These are phyloP conservation scores for Scaptodrosophila latifasciaeformis DNA, from an alignment of 2,888 invertebrate genomes.

Conservation along the genomic window DNA sequence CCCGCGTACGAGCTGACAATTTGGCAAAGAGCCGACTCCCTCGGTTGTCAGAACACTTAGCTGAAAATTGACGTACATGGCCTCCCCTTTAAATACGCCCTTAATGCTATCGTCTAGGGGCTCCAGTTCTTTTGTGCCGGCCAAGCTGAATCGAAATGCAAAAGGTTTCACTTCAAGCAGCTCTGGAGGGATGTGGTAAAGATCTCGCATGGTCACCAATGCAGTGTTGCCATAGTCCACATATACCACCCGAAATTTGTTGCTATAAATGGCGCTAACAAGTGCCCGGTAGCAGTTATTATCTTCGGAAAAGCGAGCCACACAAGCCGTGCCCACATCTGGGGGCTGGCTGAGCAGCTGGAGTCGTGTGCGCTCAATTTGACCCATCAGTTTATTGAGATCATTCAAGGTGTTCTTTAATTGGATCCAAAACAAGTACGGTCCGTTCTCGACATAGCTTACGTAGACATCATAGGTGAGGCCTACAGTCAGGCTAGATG, in stretches of 20 bases:
- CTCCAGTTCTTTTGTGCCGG: constrained; percentile 81
- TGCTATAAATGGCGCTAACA: constrained; percentile 83
- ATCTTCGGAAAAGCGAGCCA: constrained; percentile 83
- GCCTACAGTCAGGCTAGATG: constrained; percentile 76
- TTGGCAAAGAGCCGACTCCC: constrained; percentile 83
- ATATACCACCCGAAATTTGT: constrained; percentile 85
- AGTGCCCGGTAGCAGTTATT: constrained; percentile 84
- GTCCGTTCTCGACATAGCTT: constrained; percentile 87
- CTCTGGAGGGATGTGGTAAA: constrained; percentile 85
- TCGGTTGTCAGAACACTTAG: constrained; percentile 82
- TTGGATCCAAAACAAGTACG: constrained; percentile 85
- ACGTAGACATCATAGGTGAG: constrained; percentile 82
- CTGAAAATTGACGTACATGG: constrained; percentile 79
- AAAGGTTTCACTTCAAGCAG: constrained; percentile 83
- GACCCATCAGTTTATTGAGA: constrained; percentile 82
- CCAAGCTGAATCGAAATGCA: constrained; percentile 84
- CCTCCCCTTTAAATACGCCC: constrained; percentile 82
- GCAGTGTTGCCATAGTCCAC: constrained; percentile 89
- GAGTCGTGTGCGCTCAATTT: constrained; percentile 80
- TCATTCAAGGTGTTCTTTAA: constrained; percentile 79
- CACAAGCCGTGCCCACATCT: constrained; percentile 84
- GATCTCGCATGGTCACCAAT: constrained; percentile 81
- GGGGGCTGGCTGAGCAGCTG: constrained; percentile 81
- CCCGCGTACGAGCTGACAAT: constrained; percentile 80
- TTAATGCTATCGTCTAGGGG: constrained; percentile 79